Evolutionary conservation across 2,888 invertebrate species (phyloP), one percentile per base, ranked within the genome.

Genomic region (Trachelus tabidus): DNA sequence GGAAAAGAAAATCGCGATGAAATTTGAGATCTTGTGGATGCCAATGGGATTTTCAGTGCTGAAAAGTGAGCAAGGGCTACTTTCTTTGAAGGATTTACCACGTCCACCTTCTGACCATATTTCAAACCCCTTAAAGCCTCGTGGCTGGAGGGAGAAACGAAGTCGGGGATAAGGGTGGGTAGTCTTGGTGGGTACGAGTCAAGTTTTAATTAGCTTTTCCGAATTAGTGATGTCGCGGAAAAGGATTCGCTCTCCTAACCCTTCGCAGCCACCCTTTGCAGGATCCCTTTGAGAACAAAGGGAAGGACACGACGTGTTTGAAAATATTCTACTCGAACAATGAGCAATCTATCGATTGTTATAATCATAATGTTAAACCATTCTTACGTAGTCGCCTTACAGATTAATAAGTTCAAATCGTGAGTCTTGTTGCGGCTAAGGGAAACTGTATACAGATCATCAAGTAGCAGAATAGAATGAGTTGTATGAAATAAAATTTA

Each of bases 151-250:
- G 30, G 33, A 34, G 75, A 75, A 30, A 30, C 68, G 33, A 6
- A 30, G 74, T 15, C 15, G 30, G 23, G 33, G 79, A 81, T 77
- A 81, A 83, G 81, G 80, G 83, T 77, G 80, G 80, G 75, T 79
- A 71, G 77, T 80, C 79, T 85, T 82, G 82, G 81, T 87, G 84
- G 84, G 85, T 85, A 83, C 85, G 87, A 89, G 88, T 90, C 87
- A 90, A 90, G 89, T 90, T 90, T 90, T 90, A 90, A 90, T 90
- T 90, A 90, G 89, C 88, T 90, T 90, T 89, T 88, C 86, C 89
- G 87, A 90, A 90, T 90, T 89, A 90, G 87, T 87, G 88, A 89
- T 90, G 90, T 90, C 88, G 89, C 86, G 79, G 82, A 84, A 84
- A 80, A 84, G 81, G 84, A 83, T 84, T 87, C 84, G 83, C 81